phyloP scores from a whole-genome alignment of 1,140 invertebrate species.

The Vollenhovia emeryi region DNA sequence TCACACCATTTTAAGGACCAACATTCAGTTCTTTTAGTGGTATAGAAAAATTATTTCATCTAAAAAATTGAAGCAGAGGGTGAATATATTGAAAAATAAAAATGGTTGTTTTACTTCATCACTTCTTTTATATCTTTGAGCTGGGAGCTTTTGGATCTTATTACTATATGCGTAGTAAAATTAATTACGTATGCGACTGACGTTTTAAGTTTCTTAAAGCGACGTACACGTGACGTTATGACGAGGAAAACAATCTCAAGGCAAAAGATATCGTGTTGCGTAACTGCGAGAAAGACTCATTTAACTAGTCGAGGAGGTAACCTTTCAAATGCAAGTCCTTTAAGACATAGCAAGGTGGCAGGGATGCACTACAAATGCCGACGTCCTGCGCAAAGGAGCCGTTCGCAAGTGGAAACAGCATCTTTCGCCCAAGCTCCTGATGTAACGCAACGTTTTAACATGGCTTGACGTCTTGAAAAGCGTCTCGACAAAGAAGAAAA shows the following conservation, averaged over 20 bases:
- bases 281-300: slow-evolving; percentile 24
- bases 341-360: slow-evolving; percentile 27
- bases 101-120: background rate
- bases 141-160: background rate
- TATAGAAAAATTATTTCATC: background rate
- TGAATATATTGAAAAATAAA: background rate
- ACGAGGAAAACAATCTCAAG: background rate
- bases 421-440: slow-evolving; percentile 29
- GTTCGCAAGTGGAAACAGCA: slow-evolving; percentile 27
- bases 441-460: slow-evolving; percentile 55
- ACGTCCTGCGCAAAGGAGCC: slow-evolving; percentile 22
- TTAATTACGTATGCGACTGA: background rate
- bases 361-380: slow-evolving; percentile 36
- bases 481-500: slow-evolving; percentile 27
- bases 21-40: background rate
- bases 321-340: slow-evolving; percentile 46
- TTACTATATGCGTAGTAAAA: background rate
- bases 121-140: background rate
- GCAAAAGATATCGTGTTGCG: slow-evolving; percentile 24
- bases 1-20: background rate
- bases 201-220: background rate
- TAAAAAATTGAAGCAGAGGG: background rate
- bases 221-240: background rate
- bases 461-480: slow-evolving; percentile 49
- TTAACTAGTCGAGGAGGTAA: slow-evolving; percentile 31